Evolutionary conservation across 92 coral and sea anemone genomes (phyloP).

Genomic region (Actinernus sp.): DNA sequence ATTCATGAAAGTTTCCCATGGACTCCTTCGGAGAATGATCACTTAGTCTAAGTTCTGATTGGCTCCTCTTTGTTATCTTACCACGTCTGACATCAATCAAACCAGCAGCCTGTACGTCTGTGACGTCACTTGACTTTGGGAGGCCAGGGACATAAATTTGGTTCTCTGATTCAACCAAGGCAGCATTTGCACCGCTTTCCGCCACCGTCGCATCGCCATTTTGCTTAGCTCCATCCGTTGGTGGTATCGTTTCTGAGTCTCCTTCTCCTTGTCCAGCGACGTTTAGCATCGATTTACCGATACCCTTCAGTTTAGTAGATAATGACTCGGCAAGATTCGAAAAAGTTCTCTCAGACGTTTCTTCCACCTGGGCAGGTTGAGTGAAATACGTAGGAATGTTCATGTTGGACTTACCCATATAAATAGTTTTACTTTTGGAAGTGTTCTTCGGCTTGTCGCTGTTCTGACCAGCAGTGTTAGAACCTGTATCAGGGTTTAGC

Average conservation of each 20-base stretch:
- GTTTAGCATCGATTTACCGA: slow-evolving; percentile 80
- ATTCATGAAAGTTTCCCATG: not conserved
- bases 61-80: slow-evolving; percentile 14
- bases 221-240: not conserved
- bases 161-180: slow-evolving; percentile 10
- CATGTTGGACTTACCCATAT: slow-evolving; percentile 60
- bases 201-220: not conserved
- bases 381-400: slow-evolving; percentile 77
- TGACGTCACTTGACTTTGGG: not conserved
- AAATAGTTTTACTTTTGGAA: slow-evolving; percentile 4
- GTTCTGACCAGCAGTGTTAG: slow-evolving; percentile 3
- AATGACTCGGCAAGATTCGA: slow-evolving; percentile 76
- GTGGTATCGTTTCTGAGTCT: not conserved
- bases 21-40: not conserved
- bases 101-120: not conserved
- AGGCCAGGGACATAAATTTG: slow-evolving; percentile 7
- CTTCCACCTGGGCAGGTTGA: slow-evolving; percentile 46
- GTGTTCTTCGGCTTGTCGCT: slow-evolving; percentile 1
- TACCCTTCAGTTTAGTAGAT: slow-evolving; percentile 74
- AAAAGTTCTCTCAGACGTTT: slow-evolving; percentile 58
- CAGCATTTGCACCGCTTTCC: not conserved
- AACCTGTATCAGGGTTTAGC: not conserved
- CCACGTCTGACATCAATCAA: not conserved
- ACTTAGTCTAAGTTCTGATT: slow-evolving; percentile 30
- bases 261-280: slow-evolving; percentile 60